Base-by-base conservation (phyloP, 2,888 invertebrate species). In the Andrena bucephala region DNA sequence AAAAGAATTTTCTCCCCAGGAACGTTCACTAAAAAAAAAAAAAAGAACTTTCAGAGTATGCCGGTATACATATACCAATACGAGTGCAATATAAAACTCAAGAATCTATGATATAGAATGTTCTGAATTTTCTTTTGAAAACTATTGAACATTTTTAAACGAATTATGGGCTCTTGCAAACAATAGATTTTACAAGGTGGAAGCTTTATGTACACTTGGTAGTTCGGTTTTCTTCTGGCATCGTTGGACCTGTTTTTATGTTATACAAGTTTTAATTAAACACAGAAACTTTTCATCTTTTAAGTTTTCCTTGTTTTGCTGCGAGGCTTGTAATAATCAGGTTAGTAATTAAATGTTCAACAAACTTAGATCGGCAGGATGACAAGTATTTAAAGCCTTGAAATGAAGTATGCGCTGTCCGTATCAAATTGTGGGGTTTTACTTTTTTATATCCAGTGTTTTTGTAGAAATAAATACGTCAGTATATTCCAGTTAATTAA, bases 221-320 rank as follows among this genome's bases (percentile, higher is more conserved):
- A 57, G 54, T 27, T 54, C 20, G 54, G 24, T 10, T 54, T 10
- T 24, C 20, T 10, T 57, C 54, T 20, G 20, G 27, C 24, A 24
- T 24, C 24, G 20, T 20, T 24, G 54, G 24, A 24, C 3, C 8
- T 57, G 4, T 59, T 20, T 60, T 60, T n/a, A 7, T 29, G 16
- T 60, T 60, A 7, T 27, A 16, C 60, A 60, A 60, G 60, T 60
- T 60, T 60, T 60, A 60, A 60, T 60, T 60, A 60, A 60, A 60
- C 60, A 60, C 27, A 60, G 60, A 29, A 60, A 60, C 13, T 60
- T 60, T 60, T 29, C 31, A 31, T 27, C 10, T 60, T 60, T n/a
- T 0, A 60, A 60, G 60, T 60, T 60, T 31, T n/a, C 6, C 29
- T n/a, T 60, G 16, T 31, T 60, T 57, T 24, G 10, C 57, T 57